Evolutionary conservation across 2,797 vertebrate species (phyloP).

Genomic region (Epinephelus malabaricus): DNA sequence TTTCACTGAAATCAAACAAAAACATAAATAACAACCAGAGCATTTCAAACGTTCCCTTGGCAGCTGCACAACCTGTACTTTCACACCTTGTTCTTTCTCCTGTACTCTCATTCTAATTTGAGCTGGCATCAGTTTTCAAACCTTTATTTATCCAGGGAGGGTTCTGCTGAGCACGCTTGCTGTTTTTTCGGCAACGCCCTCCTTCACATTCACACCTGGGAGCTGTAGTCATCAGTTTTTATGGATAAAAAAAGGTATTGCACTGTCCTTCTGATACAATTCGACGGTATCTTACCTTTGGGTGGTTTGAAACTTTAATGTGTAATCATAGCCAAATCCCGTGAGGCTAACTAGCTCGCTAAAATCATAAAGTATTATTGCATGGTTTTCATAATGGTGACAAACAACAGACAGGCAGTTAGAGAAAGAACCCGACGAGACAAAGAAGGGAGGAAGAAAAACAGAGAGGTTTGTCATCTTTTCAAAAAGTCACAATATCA

Average conservation of each 20-base stretch:
- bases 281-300: slow-evolving; percentile 69
- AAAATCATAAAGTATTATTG: slow-evolving; percentile 75
- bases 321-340: slow-evolving; percentile 72
- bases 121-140: slow-evolving; percentile 62
- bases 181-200: slow-evolving; percentile 53
- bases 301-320: slow-evolving; percentile 78
- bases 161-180: slow-evolving; percentile 52
- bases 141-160: slow-evolving; percentile 70
- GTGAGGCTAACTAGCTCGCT: slow-evolving; percentile 48
- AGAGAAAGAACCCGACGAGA: slow-evolving; percentile 37
- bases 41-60: slow-evolving; percentile 36
- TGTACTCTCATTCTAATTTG: slow-evolving; percentile 59
- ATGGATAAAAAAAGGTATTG: slow-evolving; percentile 68
- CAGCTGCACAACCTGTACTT: slow-evolving; percentile 25
- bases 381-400: slow-evolving; percentile 66
- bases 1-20: slow-evolving; percentile 10
- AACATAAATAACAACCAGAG: slow-evolving; percentile 14
- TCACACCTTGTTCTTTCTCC: slow-evolving; percentile 25
- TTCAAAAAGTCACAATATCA: slow-evolving; percentile 89
- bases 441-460: slow-evolving; percentile 57
- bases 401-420: slow-evolving; percentile 41
- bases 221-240: slow-evolving; percentile 78
- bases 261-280: slow-evolving; percentile 60
- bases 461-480: slow-evolving; percentile 71
- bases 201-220: slow-evolving; percentile 65